Evolutionary conservation across 2,888 invertebrate genomes (phyloP), one percentile per base, ranked within the genome.

Genomic region (Ernsta delagoae): DNA sequence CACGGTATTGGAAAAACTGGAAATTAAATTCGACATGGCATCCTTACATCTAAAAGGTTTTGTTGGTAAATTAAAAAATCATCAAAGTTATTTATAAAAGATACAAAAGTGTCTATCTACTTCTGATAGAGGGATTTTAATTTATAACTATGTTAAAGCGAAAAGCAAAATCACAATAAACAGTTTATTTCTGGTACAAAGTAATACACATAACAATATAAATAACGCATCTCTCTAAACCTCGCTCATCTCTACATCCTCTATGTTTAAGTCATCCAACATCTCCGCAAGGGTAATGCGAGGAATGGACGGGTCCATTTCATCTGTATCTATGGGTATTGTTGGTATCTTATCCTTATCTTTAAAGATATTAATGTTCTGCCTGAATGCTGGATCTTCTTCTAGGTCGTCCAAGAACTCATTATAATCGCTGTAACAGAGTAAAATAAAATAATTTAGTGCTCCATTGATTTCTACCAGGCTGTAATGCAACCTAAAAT

Each of bases 351-450:
- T 85, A 64, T 82, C 90, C 2, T 81, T 83, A 79, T 96, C 95
- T 78, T 96, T 96, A 90, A 98, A 99, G 73, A 99, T 99, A 85
- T 99, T 99, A 62, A 99, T 95, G 83, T 98, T 97, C 83, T 98
- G 97, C 68, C 99, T 95, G 81, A 98, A 95, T 11, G 96, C 95
- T 4, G 96, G 96, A 88, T 99, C 99, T 88, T 99, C 99, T 87
- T 99, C 99, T 74, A 99, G 91, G 83, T 99, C 99, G 78, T 99
- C 98, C 88, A 99, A 93, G 93, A 99, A 99, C 77, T 99, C 99
- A 78, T 97, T 96, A 89, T 98, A 99, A 79, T 99, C 99, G 78
- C 97, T 98, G 87, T 36, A 91, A 85, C 71, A 56, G 57, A 71
- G 63, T 65, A 31, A 59, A 54, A 24, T 36, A 5, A 36, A 36